phyloP scores from a whole-genome alignment of 1,140 invertebrate species.

The Phocides pigmalion region DNA sequence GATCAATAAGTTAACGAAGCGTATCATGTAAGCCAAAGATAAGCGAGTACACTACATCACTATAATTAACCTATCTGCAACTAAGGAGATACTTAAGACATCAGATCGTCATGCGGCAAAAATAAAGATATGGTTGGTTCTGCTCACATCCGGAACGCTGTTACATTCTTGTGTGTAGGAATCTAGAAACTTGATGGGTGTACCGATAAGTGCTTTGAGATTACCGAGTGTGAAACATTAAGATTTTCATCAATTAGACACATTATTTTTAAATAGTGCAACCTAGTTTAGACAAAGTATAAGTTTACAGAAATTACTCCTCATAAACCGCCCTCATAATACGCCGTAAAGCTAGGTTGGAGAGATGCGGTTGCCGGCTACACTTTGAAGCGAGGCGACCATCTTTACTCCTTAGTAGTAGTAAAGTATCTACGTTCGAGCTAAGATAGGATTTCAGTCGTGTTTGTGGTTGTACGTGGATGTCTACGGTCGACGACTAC shows the following conservation, averaged over 20 bases:
- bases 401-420: no score
- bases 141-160: conserved; percentile 18
- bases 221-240: not conserved
- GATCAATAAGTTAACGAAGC: conserved; percentile 5
- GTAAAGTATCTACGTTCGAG: no score
- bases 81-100: conserved; percentile 5
- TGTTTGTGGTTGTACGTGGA: no score
- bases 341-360: no score
- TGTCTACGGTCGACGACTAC: no score
- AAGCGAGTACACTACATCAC: conserved; percentile 1
- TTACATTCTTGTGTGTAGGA: conserved; percentile 2
- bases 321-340: no score
- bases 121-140: conserved; percentile 22
- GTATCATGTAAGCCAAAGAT: conserved; percentile 11
- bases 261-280: no score
- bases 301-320: no score
- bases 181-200: conserved; percentile 14
- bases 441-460: no score
- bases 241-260: not conserved
- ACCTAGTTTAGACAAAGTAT: no score
- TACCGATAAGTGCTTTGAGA: not conserved
- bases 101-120: conserved; percentile 4
- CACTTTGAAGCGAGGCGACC: no score
- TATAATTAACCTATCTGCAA: conserved; percentile 21
- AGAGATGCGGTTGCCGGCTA: no score